phyloP scores from a whole-genome alignment of 1,140 invertebrate species.

The Bombyx mori region ASM3026992v2 NC_085112.1:16518001-16518500 shows the following conservation, averaged over 20 bases:
- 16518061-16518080: too few relatives aligned
- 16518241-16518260: neutral
- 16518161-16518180: too few relatives aligned
- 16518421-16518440: neutral
- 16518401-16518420: conserved; percentile 14
- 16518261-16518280: neutral
- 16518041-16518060: too few relatives aligned
- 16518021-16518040: too few relatives aligned
- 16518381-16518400: conserved; percentile 45
- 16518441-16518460: neutral
- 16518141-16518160: too few relatives aligned
- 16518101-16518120: too few relatives aligned
- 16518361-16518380: conserved; percentile 46
- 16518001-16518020: too few relatives aligned
- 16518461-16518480: neutral
- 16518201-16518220: too few relatives aligned
- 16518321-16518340: neutral
- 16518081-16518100: too few relatives aligned
- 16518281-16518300: neutral
- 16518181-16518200: too few relatives aligned
- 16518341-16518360: conserved; percentile 37
- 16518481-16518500: neutral
- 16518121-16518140: too few relatives aligned
- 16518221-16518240: too few relatives aligned
- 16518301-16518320: neutral